Evolutionary conservation across 2,797 vertebrate species (phyloP), one percentile per base, ranked within the genome.

Genomic region (Bovichtus diacanthus): DNA sequence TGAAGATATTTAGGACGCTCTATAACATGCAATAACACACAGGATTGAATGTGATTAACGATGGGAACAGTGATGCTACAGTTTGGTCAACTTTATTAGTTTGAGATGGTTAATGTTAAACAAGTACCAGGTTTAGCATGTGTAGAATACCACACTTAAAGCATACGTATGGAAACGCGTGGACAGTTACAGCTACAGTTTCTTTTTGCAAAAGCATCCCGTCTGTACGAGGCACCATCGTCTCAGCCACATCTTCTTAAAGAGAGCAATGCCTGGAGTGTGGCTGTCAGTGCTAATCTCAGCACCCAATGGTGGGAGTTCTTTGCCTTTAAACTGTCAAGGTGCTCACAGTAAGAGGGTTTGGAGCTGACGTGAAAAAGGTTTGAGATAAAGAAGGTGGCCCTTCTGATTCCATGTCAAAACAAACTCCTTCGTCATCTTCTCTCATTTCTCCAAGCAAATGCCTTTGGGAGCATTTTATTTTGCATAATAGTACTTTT

Each of bases 211-310:
- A 9, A 67, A 70, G n/a, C 15, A 68, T 9, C 19, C 18, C 29
- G 54, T 82, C 59, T 38, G 34, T 72, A 53, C 3, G 25, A 85
- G 65, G 51, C 62, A 12, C 21, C 12, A 7, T 9, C 13, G 41
- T 47, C 69, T 79, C 76, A 76, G 76, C n/a, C 25, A 21, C 73
- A 66, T 25, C 46, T 49, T 23, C 59, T 54, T 56, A 36, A 46
- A 53, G 62, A 43, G 31, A 46, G 60, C 73, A 66, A 12, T 2
- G 21, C 65, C 65, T 54, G 50, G 61, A 74, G 72, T 66, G 64
- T 31, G 49, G 50, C 64, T 80, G 68, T 76, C 79, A 62, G n/a
- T 47, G 72, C 72, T 64, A 61, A 78, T 85, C 67, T 70, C 11
- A 18, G 43, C 12, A 31, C 31, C 66, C 34, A 11, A 13, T 13